Evolutionary conservation across 2,797 vertebrate species (phyloP).

Genomic region (Sebastes ruberrimus): DNA sequence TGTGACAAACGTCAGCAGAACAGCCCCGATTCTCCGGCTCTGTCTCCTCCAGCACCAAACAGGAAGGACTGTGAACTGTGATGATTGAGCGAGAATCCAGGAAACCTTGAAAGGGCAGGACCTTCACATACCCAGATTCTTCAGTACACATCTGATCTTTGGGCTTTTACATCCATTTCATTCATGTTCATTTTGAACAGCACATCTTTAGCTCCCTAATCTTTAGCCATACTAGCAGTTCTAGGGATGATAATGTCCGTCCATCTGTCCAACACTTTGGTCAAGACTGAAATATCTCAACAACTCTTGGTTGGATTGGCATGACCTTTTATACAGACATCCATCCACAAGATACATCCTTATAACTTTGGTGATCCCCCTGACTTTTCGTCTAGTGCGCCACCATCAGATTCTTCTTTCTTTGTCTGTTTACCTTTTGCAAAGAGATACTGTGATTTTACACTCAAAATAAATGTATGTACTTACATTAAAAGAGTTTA

Average conservation of each 20-base stretch:
- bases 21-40: neutral
- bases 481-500: neutral
- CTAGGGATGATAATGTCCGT: neutral
- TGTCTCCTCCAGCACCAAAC: conserved; percentile 38
- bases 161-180: neutral
- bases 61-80: conserved; percentile 8
- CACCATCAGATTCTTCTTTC: neutral
- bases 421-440: neutral
- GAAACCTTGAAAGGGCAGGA: neutral
- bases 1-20: conserved; percentile 5
- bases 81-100: neutral
- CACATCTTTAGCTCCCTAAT: neutral
- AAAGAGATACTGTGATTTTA: neutral
- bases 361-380: no score
- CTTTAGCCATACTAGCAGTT: neutral
- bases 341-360: fast-evolving
- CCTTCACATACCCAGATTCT: neutral
- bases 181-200: neutral
- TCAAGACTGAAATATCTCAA: neutral
- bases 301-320: no score
- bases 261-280: neutral
- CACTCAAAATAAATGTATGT: fast-evolving
- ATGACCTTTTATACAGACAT: no score
- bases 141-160: neutral
- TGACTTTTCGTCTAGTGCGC: neutral